Conservation (phyloP, 2,113 vertebrate species). For the Periophthalmus modestus region DNA sequence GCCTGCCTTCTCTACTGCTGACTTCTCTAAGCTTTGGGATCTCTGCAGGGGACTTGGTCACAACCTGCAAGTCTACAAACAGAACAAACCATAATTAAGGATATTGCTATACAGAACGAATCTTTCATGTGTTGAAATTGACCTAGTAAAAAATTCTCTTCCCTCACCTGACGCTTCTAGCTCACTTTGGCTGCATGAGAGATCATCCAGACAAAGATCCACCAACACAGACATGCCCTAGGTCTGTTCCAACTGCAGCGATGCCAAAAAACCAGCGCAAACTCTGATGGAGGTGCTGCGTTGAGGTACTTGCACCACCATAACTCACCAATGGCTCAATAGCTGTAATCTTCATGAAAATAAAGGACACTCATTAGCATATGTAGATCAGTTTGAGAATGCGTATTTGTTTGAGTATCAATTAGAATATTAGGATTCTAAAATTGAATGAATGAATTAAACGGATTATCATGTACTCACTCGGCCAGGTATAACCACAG, state of each 20-base stretch:
- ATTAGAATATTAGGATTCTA: too few species aligned
- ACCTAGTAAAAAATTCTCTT: background rate
- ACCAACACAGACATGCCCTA: conserved; percentile 91
- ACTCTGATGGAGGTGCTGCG: conserved; percentile 91
- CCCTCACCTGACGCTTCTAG: conserved; percentile 88
- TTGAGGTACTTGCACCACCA: conserved; percentile 89
- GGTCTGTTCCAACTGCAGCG: conserved; percentile 89
- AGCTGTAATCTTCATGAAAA: conserved; percentile 83
- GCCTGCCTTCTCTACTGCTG: conserved; percentile 83
- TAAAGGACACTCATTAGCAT: too few species aligned
- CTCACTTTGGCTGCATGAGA: conserved; percentile 90
- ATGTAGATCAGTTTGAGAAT: background rate
- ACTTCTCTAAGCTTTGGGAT: conserved; percentile 86
- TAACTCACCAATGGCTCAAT: conserved; percentile 91
- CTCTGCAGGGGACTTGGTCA: conserved; percentile 85
- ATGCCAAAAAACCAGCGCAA: conserved; percentile 96
- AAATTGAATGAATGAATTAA: background rate
- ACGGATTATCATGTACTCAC: conserved; percentile 68
- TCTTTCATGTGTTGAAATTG: background rate
- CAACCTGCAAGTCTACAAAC: conserved; percentile 86
- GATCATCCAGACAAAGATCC: conserved; percentile 93
- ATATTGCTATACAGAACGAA: background rate
- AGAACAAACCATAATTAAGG: background rate
- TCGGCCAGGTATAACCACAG: conserved; percentile 90
- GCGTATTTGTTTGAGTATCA: background rate